Evolutionary conservation across 2,113 vertebrate genomes (phyloP).

Genomic region (Steatornis caripensis): DNA sequence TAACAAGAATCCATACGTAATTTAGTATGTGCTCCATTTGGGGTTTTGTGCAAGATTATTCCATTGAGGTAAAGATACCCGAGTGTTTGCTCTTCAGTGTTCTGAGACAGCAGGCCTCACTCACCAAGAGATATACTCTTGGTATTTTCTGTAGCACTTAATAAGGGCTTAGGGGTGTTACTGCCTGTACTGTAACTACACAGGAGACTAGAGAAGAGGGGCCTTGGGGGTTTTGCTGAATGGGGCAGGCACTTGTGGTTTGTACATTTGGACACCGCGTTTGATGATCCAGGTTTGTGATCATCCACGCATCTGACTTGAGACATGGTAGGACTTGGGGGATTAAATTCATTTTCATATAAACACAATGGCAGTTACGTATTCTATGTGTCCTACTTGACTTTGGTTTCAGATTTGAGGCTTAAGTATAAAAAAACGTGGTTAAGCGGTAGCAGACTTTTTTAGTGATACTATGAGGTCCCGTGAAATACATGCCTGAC

Average conservation of each 20-base stretch:
- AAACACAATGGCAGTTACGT: neutral
- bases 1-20: neutral
- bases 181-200: accelerated
- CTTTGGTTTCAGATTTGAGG: neutral
- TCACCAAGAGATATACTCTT: no score
- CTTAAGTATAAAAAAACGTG: neutral
- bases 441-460: neutral
- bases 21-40: accelerated
- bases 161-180: neutral
- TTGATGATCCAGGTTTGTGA: neutral
- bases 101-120: neutral
- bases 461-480: neutral
- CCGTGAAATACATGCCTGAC: neutral
- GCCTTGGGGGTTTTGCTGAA: neutral
- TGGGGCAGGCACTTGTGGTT: neutral
- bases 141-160: neutral
- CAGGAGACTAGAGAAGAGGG: neutral
- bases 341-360: neutral
- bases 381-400: neutral
- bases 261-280: accelerated
- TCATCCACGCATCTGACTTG: neutral
- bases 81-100: accelerated
- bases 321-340: neutral
- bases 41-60: neutral
- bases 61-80: accelerated